Evolutionary conservation across 2,888 invertebrate genomes (phyloP).

Genomic region (Papilio protenor): DNA sequence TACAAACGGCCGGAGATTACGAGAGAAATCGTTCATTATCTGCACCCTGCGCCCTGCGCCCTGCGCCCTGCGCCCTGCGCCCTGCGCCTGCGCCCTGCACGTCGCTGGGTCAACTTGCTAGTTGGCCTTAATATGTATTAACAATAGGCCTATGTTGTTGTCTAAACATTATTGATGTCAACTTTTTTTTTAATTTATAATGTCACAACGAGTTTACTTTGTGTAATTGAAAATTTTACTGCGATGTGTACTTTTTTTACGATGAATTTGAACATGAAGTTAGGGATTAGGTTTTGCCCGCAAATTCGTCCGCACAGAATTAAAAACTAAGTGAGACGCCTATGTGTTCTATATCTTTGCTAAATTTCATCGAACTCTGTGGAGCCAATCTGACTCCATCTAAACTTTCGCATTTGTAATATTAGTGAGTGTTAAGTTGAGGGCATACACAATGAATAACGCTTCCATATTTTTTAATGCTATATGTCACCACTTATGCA

Average conservation of each 20-base stretch:
- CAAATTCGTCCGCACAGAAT: too few species aligned
- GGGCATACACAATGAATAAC: background rate
- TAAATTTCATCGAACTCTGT: too few species aligned
- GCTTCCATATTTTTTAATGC: background rate
- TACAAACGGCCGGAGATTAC: conserved; percentile 53
- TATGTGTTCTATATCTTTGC: too few species aligned
- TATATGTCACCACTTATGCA: background rate
- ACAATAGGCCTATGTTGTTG: conserved; percentile 4
- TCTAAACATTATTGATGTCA: background rate
- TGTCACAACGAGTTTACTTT: background rate
- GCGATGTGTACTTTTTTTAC: background rate
- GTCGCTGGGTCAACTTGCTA: background rate
- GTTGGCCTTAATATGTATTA: background rate
- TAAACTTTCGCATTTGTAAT: too few species aligned
- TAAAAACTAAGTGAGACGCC: too few species aligned
- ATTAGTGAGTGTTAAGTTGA: too few species aligned
- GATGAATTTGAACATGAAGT: background rate
- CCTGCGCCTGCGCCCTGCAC: background rate
- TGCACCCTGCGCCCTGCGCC: conserved; percentile 10
- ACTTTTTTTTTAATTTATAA: background rate
- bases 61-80: background rate
- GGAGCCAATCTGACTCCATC: too few species aligned
- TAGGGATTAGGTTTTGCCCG: too few species aligned
- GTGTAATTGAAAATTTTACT: background rate
- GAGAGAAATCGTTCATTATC: conserved; percentile 42